Evolutionary conservation across 2,113 vertebrate genomes (phyloP).

Genomic region (Trachemys scripta): DNA sequence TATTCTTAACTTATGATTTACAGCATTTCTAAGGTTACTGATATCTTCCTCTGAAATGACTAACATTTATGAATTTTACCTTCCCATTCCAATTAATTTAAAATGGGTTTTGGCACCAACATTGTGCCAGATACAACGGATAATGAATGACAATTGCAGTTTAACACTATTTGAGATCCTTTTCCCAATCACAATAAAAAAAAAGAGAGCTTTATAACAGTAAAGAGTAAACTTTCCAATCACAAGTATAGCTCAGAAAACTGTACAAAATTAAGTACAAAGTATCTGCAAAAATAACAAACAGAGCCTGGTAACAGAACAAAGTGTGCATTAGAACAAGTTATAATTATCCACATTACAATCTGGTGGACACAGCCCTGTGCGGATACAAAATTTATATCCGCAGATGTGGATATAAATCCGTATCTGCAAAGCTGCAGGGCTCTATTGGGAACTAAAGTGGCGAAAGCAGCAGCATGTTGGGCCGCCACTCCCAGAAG

Average conservation of each 20-base stretch:
- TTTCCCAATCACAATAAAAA: not conserved
- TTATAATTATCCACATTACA: not conserved
- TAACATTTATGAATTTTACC: not conserved
- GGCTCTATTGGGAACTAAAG: too few species aligned
- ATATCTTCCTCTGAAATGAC: not conserved
- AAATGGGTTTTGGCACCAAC: not conserved
- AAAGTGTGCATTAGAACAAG: not conserved
- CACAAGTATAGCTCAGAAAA: not conserved
- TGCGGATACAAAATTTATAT: too few species aligned
- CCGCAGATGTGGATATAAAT: too few species aligned
- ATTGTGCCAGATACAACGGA: not conserved
- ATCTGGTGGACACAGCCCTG: too few species aligned
- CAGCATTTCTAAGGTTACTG: not conserved
- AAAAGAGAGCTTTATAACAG: not conserved
- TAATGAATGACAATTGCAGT: not conserved
- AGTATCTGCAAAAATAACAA: too few species aligned
- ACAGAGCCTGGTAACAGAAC: not conserved
- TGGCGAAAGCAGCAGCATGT: too few species aligned
- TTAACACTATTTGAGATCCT: not conserved
- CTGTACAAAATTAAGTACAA: too few species aligned
- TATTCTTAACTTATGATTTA: not conserved
- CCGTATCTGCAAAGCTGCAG: too few species aligned
- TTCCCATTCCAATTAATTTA: not conserved
- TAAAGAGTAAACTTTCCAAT: not conserved
- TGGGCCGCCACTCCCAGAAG: too few species aligned